phyloP scores from a whole-genome alignment of 35 echinoderm and acorn worm species.

The Amphiura filiformis region DNA sequence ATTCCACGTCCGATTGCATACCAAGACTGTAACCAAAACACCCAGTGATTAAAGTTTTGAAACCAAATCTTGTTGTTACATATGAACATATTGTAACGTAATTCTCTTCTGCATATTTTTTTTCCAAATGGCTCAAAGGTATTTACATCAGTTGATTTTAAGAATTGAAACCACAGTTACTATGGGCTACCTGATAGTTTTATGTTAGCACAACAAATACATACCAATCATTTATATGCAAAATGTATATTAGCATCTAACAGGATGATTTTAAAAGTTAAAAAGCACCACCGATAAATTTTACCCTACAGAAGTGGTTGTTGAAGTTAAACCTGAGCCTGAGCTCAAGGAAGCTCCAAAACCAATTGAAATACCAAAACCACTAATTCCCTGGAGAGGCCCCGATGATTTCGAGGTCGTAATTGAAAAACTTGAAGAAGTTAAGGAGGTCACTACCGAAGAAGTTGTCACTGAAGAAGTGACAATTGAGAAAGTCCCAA shows the following conservation, averaged over 20 bases:
- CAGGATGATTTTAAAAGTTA: too few species aligned
- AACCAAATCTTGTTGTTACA: too few species aligned
- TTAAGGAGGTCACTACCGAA: not conserved
- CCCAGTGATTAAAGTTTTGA: too few species aligned
- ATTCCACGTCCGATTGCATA: too few species aligned
- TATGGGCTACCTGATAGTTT: not conserved
- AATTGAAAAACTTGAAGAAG: not conserved
- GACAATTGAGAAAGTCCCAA: not conserved
- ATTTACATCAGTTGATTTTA: not conserved
- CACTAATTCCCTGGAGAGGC: not conserved
- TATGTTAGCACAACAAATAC: not conserved
- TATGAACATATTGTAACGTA: too few species aligned
- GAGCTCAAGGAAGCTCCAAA: not conserved
- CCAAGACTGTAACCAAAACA: too few species aligned
- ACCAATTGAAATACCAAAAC: not conserved
- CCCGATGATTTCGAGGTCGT: not conserved
- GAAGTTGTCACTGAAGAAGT: slow-evolving; percentile 1
- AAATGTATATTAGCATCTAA: not conserved
- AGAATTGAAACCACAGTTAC: not conserved
- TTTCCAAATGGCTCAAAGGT: not conserved
- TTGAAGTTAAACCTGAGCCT: not conserved
- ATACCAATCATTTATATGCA: not conserved
- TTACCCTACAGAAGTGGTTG: not conserved
- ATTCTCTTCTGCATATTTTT: too few species aligned
- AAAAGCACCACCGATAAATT: too few species aligned